These are phyloP conservation scores for Venustoraphidia nigricollis DNA, from an alignment of 2,888 invertebrate genomes.

Conservation along the genomic window DNA sequence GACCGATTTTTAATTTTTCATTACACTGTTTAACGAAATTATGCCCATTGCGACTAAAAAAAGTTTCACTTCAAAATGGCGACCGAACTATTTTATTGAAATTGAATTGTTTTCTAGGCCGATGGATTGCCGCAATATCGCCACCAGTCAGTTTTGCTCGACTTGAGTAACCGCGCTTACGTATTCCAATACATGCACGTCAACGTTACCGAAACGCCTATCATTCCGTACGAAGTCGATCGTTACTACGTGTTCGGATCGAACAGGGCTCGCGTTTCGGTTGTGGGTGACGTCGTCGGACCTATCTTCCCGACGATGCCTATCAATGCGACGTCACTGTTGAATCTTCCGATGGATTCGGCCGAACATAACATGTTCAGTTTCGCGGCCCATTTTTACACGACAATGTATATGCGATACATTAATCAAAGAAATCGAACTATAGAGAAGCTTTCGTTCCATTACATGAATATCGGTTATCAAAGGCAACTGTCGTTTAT, in stretches of 20 bases:
- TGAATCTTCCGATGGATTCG: conserved; percentile 74
- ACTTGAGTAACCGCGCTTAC: conserved; percentile 82
- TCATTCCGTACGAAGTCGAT: conserved; percentile 80
- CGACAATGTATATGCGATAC: conserved; percentile 76
- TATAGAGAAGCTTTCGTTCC: conserved; percentile 65
- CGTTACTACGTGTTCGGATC: conserved; percentile 91
- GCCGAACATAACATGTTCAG: conserved; percentile 95
- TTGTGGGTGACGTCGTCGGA: conserved; percentile 85
- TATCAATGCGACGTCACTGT: conserved; percentile 67
- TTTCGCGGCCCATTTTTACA: conserved; percentile 87
- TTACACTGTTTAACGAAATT: no score
- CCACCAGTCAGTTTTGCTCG: conserved; percentile 82
- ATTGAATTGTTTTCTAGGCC: conserved; percentile 31
- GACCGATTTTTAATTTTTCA: neutral
- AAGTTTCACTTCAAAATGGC: no score
- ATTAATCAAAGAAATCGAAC: conserved; percentile 78
- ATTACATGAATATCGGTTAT: conserved; percentile 78
- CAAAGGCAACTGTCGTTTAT: conserved; percentile 84
- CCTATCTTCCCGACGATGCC: conserved; percentile 89
- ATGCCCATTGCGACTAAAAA: no score
- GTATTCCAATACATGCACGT: conserved; percentile 92
- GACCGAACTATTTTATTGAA: no score
- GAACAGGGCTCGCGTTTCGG: conserved; percentile 64
- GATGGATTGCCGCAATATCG: conserved; percentile 86
- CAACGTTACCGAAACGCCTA: conserved; percentile 83